Evolutionary conservation across 2,113 vertebrate species (phyloP).

Genomic region (Bujurquina vittata): DNA sequence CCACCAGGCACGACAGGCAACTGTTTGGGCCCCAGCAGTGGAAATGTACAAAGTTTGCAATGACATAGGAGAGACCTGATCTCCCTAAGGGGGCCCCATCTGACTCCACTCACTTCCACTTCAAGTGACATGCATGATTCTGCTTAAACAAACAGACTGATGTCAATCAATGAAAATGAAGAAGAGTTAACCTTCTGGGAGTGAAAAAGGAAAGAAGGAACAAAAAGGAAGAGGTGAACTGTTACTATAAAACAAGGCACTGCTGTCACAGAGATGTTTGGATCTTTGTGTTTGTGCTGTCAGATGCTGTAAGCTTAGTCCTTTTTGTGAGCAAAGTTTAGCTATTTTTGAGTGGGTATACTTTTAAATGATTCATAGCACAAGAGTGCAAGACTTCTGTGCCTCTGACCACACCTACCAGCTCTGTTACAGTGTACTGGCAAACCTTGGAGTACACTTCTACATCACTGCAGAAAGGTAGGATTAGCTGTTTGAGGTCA

Average conservation of each 20-base stretch:
- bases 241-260: too few species aligned
- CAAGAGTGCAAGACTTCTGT: background rate
- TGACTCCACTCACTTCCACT: background rate
- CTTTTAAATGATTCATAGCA: background rate
- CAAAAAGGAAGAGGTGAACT: too few species aligned
- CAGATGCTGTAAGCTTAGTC: too few species aligned
- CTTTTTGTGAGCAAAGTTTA: too few species aligned
- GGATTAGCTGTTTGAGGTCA: background rate
- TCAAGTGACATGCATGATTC: background rate
- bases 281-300: too few species aligned
- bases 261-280: too few species aligned
- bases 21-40: background rate
- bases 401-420: background rate
- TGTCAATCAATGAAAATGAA: too few species aligned
- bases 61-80: background rate
- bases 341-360: background rate
- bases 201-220: background rate
- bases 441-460: background rate
- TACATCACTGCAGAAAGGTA: background rate
- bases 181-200: too few species aligned
- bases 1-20: background rate
- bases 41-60: background rate
- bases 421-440: background rate
- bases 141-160: background rate
- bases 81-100: background rate